phyloP scores from a whole-genome alignment of 2,888 invertebrate species.

The Gandaritis pyraliata region DNA sequence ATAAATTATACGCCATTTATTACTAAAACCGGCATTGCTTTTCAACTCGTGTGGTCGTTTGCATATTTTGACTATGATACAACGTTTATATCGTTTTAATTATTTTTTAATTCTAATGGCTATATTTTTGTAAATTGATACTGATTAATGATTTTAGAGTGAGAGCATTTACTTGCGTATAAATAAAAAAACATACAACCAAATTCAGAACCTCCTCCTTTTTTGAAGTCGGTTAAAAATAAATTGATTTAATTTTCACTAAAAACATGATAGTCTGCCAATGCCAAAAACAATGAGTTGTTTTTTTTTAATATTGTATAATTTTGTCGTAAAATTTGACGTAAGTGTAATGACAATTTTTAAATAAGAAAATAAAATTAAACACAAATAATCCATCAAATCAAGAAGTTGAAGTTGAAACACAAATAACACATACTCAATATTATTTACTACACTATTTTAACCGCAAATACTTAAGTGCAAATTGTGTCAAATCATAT shows the following conservation, averaged over 20 bases:
- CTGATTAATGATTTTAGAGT: background rate
- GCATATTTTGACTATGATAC: slow-evolving; percentile 34
- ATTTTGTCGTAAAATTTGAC: too few relatives aligned
- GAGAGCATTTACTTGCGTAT: background rate
- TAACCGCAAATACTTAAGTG: slow-evolving; percentile 26
- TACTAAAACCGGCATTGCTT: slow-evolving; percentile 30
- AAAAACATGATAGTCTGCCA: too few relatives aligned
- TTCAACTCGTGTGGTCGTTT: slow-evolving; percentile 34
- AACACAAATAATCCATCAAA: background rate
- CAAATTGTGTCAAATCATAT: slow-evolving; percentile 37
- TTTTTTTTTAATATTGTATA: too few relatives aligned
- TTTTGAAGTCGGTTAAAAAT: too few relatives aligned
- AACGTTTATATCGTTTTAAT: slow-evolving; percentile 26
- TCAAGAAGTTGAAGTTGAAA: too few relatives aligned
- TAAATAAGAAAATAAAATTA: too few relatives aligned
- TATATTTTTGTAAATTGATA: slow-evolving; percentile 15
- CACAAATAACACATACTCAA: slow-evolving; percentile 6
- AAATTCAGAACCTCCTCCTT: too few relatives aligned
- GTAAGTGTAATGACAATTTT: too few relatives aligned
- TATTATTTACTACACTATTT: slow-evolving; percentile 13
- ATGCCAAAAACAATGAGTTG: too few relatives aligned
- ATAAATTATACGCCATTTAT: slow-evolving; percentile 31
- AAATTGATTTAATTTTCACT: too few relatives aligned
- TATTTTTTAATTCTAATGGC: slow-evolving; percentile 25
- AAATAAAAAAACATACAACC: too few relatives aligned